phyloP scores from a whole-genome alignment of 2,113 vertebrate species.

The Dicerorhinus sumatrensis region DNA sequence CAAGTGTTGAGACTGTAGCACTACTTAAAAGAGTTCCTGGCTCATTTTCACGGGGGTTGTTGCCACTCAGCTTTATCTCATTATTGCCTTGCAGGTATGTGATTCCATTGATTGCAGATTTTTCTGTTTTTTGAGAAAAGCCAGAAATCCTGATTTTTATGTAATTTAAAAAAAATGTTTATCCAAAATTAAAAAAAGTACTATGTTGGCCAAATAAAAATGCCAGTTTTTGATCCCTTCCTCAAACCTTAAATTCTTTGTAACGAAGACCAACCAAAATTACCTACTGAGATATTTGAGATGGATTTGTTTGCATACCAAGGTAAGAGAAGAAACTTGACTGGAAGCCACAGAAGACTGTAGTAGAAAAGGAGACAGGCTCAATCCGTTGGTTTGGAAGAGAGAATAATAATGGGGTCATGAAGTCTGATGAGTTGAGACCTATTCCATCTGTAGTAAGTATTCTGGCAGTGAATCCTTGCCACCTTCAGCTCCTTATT shows the following conservation, averaged over 20 bases:
- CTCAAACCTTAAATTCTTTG: background rate
- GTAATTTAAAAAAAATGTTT: conserved; percentile 22
- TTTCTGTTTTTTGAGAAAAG: conserved; percentile 10
- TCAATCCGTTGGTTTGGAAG: background rate
- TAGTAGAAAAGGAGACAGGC: background rate
- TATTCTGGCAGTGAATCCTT: background rate
- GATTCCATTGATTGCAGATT: background rate
- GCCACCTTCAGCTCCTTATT: background rate
- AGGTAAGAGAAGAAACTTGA: background rate
- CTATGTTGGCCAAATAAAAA: background rate
- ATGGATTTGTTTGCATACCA: background rate
- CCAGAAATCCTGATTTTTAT: background rate
- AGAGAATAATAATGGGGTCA: background rate
- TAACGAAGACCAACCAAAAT: background rate
- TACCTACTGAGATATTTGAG: background rate
- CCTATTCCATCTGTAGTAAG: background rate
- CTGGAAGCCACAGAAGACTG: background rate
- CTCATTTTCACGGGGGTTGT: background rate
- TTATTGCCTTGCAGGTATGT: background rate
- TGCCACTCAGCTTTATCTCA: background rate
- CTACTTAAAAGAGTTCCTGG: background rate
- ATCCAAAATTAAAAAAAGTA: background rate
- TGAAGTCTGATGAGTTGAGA: background rate
- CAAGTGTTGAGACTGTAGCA: background rate
- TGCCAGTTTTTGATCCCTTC: background rate